These are phyloP conservation scores for Scaptomyza hsui DNA, from an alignment of 1,140 invertebrate genomes.

Conservation along the genomic window DNA sequence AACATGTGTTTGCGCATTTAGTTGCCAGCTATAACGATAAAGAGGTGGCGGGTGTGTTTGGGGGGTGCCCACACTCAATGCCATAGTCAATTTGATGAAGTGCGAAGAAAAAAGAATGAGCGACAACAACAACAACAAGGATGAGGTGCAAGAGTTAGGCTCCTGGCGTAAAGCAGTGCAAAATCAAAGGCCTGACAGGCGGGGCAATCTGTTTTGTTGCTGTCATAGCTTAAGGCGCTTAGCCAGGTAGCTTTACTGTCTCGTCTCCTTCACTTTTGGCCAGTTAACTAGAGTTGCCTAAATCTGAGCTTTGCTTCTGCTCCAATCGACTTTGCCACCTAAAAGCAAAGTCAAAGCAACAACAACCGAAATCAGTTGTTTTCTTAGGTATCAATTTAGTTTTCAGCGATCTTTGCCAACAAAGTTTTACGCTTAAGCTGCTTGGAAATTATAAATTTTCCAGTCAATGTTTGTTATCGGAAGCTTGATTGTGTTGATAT, in stretches of 20 bases:
- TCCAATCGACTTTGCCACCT: neutral
- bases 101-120: slow-evolving; percentile 40
- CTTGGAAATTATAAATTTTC: slow-evolving; percentile 25
- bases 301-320: neutral
- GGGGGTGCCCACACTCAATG: slow-evolving; percentile 5
- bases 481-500: slow-evolving; percentile 1
- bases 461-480: neutral
- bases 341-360: slow-evolving; percentile 3
- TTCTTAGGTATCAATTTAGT: too few relatives aligned
- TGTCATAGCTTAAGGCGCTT: slow-evolving; percentile 38
- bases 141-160: neutral
- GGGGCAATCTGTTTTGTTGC: slow-evolving; percentile 48
- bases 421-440: slow-evolving; percentile 8
- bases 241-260: slow-evolving; percentile 27
- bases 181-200: slow-evolving; percentile 44
- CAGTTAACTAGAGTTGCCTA: slow-evolving; percentile 2
- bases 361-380: neutral
- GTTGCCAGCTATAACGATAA: slow-evolving; percentile 33
- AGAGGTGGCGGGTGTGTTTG: neutral
- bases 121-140: neutral
- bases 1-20: slow-evolving; percentile 79
- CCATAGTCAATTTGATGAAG: slow-evolving; percentile 69
- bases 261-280: neutral
- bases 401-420: neutral
- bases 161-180: neutral